Conservation (phyloP, 2,797 vertebrate species). For the Trichosurus vulpecula region DNA sequence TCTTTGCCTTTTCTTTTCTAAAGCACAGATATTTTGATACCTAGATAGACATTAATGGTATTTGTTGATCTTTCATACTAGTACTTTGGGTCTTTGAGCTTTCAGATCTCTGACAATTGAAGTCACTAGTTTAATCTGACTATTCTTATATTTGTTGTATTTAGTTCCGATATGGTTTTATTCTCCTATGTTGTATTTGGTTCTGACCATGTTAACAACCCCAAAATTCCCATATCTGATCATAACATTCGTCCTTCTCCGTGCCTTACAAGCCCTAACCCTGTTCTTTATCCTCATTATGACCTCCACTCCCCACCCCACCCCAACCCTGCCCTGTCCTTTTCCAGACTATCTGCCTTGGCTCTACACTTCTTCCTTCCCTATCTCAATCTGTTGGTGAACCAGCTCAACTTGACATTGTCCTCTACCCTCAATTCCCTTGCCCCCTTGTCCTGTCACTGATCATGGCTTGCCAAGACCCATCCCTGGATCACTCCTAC, state of each 20-base stretch:
- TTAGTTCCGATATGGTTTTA: neutral
- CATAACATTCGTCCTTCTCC: neutral
- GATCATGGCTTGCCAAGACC: neutral
- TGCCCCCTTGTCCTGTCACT: neutral
- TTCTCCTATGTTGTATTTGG: neutral
- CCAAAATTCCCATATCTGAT: neutral
- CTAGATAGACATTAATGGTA: neutral
- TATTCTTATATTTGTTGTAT: neutral
- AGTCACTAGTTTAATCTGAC: neutral
- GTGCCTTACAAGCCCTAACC: neutral
- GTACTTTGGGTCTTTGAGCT: neutral
- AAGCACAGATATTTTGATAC: neutral
- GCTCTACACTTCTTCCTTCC: neutral
- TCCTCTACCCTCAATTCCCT: neutral
- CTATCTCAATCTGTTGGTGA: neutral
- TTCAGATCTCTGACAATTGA: neutral
- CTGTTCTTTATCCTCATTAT: neutral
- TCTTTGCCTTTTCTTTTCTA: too few relatives aligned
- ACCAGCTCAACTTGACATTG: neutral
- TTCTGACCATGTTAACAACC: neutral
- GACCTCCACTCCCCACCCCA: neutral
- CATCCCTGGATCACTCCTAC: neutral
- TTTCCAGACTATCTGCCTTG: neutral
- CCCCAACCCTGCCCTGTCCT: neutral
- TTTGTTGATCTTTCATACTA: neutral